A percentile compares a stretch with the other conserved stretches of the same genome.
These are phyloP conservation scores for Pomacea maculata DNA, from an alignment of 1,140 invertebrate species.

Conservation along the genomic window DNA sequence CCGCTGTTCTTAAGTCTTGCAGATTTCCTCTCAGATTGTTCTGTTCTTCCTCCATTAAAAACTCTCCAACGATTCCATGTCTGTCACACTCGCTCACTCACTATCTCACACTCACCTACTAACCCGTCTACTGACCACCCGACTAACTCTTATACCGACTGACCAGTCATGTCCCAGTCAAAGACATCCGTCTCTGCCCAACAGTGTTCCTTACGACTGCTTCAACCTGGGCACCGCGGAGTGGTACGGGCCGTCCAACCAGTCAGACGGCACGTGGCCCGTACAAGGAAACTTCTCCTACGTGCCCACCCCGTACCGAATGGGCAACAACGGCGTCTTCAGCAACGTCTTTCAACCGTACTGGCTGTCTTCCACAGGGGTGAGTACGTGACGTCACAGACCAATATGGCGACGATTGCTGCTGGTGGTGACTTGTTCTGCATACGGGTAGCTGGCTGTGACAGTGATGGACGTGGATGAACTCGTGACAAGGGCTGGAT, in stretches of 20 bases:
- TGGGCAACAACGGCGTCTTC: conserved; percentile 43
- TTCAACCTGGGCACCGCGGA: conserved; percentile 43
- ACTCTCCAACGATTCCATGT: too few species aligned
- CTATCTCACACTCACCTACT: not conserved
- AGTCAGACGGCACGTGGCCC: conserved; percentile 37
- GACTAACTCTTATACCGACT: too few species aligned
- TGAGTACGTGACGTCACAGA: not conserved
- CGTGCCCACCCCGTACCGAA: conserved; percentile 31
- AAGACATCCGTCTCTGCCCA: not conserved
- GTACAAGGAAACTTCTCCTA: conserved; percentile 40
- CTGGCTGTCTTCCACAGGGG: conserved; percentile 59
- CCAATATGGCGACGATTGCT: too few species aligned
- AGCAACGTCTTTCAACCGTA: conserved; percentile 52
- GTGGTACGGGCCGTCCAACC: conserved; percentile 56
- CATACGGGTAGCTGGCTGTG: too few species aligned
- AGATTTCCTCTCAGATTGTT: not conserved
- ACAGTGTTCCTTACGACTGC: conserved; percentile 51
- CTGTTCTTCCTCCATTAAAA: too few species aligned
- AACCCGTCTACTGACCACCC: not conserved
- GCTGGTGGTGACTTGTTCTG: too few species aligned
- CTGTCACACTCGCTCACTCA: not conserved
- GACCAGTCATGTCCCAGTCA: too few species aligned
- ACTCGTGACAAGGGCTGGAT: too few species aligned
- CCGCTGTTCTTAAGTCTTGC: too few species aligned
- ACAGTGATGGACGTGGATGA: too few species aligned